These are phyloP conservation scores for Saccopteryx bilineata DNA, from an alignment of 2,113 vertebrate species.

Conservation along the genomic window DNA sequence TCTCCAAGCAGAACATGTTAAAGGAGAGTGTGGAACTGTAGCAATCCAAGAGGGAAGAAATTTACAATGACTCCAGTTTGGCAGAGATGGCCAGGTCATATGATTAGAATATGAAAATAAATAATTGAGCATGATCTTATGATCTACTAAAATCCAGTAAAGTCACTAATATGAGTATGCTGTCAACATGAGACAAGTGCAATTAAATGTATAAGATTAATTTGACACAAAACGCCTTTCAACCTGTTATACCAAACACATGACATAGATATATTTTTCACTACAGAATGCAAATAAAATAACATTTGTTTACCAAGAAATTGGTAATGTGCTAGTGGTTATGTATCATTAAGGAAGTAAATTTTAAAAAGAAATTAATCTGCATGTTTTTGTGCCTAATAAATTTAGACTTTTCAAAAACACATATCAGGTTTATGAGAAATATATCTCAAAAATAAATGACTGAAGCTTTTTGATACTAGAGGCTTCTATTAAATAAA, in stretches of 20 bases:
- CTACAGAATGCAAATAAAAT: neutral
- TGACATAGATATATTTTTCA: constrained; percentile 32
- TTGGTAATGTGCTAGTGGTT: neutral
- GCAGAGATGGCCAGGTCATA: neutral
- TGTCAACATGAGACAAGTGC: neutral
- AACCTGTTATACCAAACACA: constrained; percentile 6
- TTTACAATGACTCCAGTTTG: neutral
- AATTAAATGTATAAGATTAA: constrained; percentile 67
- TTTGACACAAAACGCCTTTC: neutral
- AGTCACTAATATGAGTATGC: neutral
- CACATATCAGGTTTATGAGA: neutral
- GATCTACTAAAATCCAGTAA: neutral
- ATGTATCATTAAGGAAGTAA: neutral
- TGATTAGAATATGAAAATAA: constrained; percentile 4
- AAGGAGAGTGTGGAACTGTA: neutral
- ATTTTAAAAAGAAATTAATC: constrained; percentile 46
- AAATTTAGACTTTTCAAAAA: neutral
- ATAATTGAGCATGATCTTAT: constrained; percentile 11
- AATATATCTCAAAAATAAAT: neutral
- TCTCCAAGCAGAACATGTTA: neutral
- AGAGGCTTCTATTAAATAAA: neutral
- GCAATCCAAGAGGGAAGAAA: neutral
- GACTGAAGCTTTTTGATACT: neutral
- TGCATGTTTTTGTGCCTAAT: neutral
- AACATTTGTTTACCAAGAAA: neutral